Evolutionary conservation across 2,888 invertebrate genomes (phyloP).

Genomic region (Erebia aethiops): DNA sequence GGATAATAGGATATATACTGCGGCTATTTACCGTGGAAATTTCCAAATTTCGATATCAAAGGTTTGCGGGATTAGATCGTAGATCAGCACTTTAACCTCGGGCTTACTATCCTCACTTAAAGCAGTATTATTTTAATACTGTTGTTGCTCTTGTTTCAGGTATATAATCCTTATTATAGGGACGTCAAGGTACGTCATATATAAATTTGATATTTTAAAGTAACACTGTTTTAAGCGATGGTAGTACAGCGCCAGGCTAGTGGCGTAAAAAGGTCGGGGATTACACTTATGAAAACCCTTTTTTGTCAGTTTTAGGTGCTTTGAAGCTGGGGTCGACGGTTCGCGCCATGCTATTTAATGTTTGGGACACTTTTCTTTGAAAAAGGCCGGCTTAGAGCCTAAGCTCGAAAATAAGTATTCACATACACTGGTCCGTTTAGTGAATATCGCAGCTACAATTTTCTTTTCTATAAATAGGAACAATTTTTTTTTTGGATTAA

Average conservation of each 20-base stretch:
- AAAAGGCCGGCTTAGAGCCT: slow-evolving; percentile 6
- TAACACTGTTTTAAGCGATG: too few species aligned
- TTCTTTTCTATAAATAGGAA: too few species aligned
- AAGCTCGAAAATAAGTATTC: background rate
- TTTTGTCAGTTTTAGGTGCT: slow-evolving; percentile 21
- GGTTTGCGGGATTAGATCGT: background rate
- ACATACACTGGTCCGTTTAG: background rate
- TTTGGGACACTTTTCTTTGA: slow-evolving; percentile 18
- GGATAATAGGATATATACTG: background rate
- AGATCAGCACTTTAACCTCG: slow-evolving; percentile 6
- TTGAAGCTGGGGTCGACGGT: background rate
- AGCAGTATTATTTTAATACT: too few species aligned
- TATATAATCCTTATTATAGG: too few species aligned
- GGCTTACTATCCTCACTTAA: too few species aligned
- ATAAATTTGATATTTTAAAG: too few species aligned
- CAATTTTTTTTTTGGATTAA: too few species aligned
- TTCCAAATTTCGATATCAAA: slow-evolving; percentile 11
- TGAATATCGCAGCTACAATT: background rate
- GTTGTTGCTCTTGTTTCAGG: too few species aligned
- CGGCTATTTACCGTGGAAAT: background rate
- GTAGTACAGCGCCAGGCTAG: background rate
- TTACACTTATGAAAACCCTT: slow-evolving; percentile 7
- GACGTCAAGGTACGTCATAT: too few species aligned
- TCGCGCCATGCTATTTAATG: slow-evolving; percentile 11
- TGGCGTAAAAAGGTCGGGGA: slow-evolving; percentile 10